Base-by-base conservation (phyloP, 1,140 invertebrate species). In the Lysiphlebus fabarum region DNA sequence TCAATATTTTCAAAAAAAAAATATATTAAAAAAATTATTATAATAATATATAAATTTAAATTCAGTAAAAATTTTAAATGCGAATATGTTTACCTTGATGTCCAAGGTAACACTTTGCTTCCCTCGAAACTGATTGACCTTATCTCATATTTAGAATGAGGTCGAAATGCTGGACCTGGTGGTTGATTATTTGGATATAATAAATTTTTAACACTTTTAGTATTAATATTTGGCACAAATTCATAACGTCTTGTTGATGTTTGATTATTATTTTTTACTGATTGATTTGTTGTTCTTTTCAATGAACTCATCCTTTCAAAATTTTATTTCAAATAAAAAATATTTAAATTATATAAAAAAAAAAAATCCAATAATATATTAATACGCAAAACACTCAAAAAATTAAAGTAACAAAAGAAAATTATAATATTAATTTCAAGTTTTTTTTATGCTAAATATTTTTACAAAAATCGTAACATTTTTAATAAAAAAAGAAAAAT, bases 81-180 rank as follows among this genome's bases (percentile, higher is more conserved):
- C 51, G 1, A 58, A 49, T n/a, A 5, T 12, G 33, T 67, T 67
- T 26, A 75, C 73, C 72, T 69, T n/a, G 69, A 49, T 0, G 77
- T 79, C 78, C 79, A 80, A 36, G 79, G 79, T 8, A 78, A 53
- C 11, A 78, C 75, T 53, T 75, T 75, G 67, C 70, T 75, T 11
- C 77, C 70, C 65, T 81, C 79, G 62, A 80, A 78, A 56, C 78
- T 80, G 67, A 79, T 79, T 61, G 77, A 79, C 14, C 79, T 65
- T 55, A 81, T 60, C 59, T 81, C 79, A 56, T 79, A 79, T 59
- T 80, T 81, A 61, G 72, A 67, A 9, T 72, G 63, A 8, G 68
- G 54, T 10, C 71, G 63, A 6, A 74, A 61, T 4, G 73, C 74
- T 1, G 73, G 74, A 14, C 64, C 69, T 5, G 61, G 61, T 49